Percentiles rank a stretch among this genome's conserved stretches.
phyloP scores from a whole-genome alignment of 2,797 vertebrate species.

The Semotilus atromaculatus region DNA sequence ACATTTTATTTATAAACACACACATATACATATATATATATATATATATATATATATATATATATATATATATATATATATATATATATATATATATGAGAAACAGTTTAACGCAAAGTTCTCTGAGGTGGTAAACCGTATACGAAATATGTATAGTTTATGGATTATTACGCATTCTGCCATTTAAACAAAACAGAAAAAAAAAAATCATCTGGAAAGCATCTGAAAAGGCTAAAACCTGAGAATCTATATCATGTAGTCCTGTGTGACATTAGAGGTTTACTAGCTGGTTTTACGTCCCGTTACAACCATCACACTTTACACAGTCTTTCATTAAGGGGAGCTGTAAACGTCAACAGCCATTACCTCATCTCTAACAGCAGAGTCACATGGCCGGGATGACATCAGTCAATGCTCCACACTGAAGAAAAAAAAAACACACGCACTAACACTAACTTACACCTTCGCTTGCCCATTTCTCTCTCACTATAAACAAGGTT shows the following conservation, averaged over 20 bases:
- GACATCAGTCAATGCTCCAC: constrained; percentile 37
- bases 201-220: constrained; percentile 38
- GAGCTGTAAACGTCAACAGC: constrained; percentile 50
- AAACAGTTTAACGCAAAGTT: background rate
- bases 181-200: background rate
- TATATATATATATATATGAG: background rate
- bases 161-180: background rate
- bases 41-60: background rate
- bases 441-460: constrained; percentile 26
- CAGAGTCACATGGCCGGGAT: constrained; percentile 39
- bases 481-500: constrained; percentile 18
- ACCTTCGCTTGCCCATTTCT: constrained; percentile 11
- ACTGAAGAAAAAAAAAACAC: constrained; percentile 1
- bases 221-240: constrained; percentile 37
- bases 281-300: constrained; percentile 48
- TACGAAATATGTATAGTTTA: background rate
- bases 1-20: too few species aligned
- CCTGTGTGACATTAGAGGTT: constrained; percentile 46
- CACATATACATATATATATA: too few species aligned
- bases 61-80: too few species aligned
- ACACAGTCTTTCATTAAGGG: constrained; percentile 49
- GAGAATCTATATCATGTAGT: constrained; percentile 28
- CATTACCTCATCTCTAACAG: constrained; percentile 43
- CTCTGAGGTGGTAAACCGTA: background rate
- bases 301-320: constrained; percentile 47